Percentiles rank a stretch among this genome's conserved stretches.
phyloP scores from a whole-genome alignment of 2,888 invertebrate species.

The Cephus sareptanus region DNA sequence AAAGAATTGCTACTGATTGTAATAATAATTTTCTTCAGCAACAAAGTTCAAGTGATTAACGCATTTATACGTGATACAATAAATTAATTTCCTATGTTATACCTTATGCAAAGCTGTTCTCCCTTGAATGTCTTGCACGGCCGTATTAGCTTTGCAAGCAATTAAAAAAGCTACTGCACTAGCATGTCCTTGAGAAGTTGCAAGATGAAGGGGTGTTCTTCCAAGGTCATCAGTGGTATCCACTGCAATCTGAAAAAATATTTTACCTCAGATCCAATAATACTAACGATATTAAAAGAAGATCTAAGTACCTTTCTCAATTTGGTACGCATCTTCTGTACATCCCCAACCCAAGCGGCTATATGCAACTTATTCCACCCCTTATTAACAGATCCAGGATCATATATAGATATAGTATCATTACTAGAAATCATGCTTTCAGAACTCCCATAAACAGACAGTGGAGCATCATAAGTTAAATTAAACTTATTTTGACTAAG shows the following conservation, averaged over 20 bases:
- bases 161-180: slow-evolving; percentile 6
- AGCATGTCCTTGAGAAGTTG: slow-evolving; percentile 5
- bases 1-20: neutral
- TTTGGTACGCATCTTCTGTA: neutral
- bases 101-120: slow-evolving; percentile 10
- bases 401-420: slow-evolving; percentile 8
- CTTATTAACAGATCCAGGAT: slow-evolving; percentile 7
- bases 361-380: slow-evolving; percentile 8
- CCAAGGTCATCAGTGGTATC: slow-evolving; percentile 1
- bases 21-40: neutral
- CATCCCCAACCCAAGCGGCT: slow-evolving; percentile 10
- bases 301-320: slow-evolving; percentile 1
- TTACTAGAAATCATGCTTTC: slow-evolving; percentile 5
- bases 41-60: neutral
- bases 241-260: neutral
- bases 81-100: neutral
- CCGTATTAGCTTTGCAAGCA: neutral
- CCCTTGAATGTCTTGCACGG: neutral
- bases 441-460: slow-evolving; percentile 6
- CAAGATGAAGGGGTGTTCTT: slow-evolving; percentile 4
- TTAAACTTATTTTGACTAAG: neutral
- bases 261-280: neutral
- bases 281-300: neutral
- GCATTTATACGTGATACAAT: neutral
- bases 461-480: neutral